A percentile compares a stretch with the other conserved stretches of the same genome.
phyloP scores from a whole-genome alignment of 64 coral and sea anemone genomes.

The Porites lutea region DNA sequence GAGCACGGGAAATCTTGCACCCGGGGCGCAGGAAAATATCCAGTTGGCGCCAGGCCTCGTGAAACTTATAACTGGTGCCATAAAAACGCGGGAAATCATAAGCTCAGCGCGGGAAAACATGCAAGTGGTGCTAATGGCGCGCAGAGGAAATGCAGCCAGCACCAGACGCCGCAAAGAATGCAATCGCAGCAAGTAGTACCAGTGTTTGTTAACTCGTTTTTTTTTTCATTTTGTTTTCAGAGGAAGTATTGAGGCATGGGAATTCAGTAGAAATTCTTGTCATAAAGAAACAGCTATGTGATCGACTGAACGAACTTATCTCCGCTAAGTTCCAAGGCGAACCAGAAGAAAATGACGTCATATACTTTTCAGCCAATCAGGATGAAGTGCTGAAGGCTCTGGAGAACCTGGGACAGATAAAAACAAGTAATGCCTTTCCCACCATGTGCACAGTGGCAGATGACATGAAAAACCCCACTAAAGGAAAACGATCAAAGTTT shows the following conservation, averaged over 20 bases:
- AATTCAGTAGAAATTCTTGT: constrained; percentile 98
- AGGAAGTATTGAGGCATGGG: constrained; percentile 93
- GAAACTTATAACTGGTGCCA: no score
- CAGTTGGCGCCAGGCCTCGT: no score
- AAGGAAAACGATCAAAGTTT: constrained; percentile 85
- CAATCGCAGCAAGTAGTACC: no score
- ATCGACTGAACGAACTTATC: constrained; percentile 89
- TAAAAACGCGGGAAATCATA: no score
- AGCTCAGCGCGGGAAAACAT: no score
- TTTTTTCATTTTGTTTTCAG: constrained; percentile 29
- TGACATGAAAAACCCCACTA: constrained; percentile 79
- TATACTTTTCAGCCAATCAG: constrained; percentile 96
- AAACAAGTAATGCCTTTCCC: constrained; percentile 94
- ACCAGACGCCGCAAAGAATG: no score
- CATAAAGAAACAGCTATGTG: constrained; percentile 91
- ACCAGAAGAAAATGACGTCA: constrained; percentile 96
- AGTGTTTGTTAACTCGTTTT: no score
- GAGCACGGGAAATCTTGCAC: no score
- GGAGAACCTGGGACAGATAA: constrained; percentile 88
- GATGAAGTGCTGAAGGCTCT: constrained; percentile 93
- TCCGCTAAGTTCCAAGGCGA: constrained; percentile 94
- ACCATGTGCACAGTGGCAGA: constrained; percentile 88
- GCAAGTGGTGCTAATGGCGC: no score
- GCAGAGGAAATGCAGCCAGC: no score
- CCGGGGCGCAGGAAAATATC: no score